phyloP scores from a whole-genome alignment of 2,113 vertebrate genomes.

The Psammodynastes pulverulentus region DNA sequence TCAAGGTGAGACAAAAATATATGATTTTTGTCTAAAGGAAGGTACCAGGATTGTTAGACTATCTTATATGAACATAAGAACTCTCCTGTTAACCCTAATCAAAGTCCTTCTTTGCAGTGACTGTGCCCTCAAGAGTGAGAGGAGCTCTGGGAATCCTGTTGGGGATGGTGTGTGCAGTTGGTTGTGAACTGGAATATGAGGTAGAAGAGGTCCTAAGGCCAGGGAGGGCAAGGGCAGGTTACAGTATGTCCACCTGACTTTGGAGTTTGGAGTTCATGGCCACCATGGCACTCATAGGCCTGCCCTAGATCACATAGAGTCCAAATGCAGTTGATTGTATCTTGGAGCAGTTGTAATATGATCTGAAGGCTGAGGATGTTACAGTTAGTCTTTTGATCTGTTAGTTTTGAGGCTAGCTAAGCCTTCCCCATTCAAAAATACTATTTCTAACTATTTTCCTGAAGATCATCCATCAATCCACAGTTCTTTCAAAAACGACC shows the following conservation, averaged over 20 bases:
- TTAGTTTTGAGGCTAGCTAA: not conserved
- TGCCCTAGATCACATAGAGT: not conserved
- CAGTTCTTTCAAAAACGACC: not conserved
- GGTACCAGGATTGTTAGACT: not conserved
- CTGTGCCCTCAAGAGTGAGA: not conserved
- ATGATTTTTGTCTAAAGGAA: not conserved
- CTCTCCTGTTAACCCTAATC: not conserved
- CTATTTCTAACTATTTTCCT: not conserved
- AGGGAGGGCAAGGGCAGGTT: not conserved
- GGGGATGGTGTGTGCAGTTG: not conserved
- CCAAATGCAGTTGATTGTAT: not conserved
- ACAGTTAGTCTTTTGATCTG: not conserved
- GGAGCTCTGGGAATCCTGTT: not conserved
- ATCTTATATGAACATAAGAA: not conserved
- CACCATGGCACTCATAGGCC: not conserved
- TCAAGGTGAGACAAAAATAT: not conserved
- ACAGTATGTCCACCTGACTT: not conserved
- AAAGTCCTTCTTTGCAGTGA: not conserved
- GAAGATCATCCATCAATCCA: not conserved
- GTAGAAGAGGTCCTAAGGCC: not conserved
- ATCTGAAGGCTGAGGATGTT: not conserved
- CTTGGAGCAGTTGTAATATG: not conserved
- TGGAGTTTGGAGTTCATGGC: not conserved
- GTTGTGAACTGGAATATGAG: not conserved
- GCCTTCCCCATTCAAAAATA: not conserved